Percentiles rank a stretch among this genome's conserved stretches.
Evolutionary conservation across 2,888 invertebrate genomes (phyloP).

Genomic region (Dynastes grantii): DNA sequence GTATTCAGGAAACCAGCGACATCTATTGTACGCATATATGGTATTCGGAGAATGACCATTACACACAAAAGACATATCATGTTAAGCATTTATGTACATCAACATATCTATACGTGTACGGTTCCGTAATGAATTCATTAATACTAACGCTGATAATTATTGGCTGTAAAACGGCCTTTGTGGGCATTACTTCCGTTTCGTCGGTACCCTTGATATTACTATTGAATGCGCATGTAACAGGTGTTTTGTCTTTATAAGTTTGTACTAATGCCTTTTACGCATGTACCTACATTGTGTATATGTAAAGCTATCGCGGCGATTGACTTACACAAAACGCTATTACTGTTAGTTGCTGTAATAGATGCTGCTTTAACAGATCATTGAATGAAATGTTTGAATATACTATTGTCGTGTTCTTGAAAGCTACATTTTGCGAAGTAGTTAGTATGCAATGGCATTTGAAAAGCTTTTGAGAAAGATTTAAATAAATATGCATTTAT

Average conservation of each 20-base stretch:
- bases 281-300: background rate
- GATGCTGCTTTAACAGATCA: no score
- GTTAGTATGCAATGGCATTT: no score
- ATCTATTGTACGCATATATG: background rate
- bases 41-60: slow-evolving; percentile 30
- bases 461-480: no score
- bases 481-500: no score
- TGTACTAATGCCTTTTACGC: slow-evolving; percentile 6
- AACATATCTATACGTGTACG: slow-evolving; percentile 26
- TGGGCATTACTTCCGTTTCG: slow-evolving; percentile 37
- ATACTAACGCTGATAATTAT: slow-evolving; percentile 39
- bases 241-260: slow-evolving; percentile 31
- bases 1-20: slow-evolving; percentile 10
- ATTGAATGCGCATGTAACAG: slow-evolving; percentile 32
- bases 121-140: slow-evolving; percentile 36
- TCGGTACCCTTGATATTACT: slow-evolving; percentile 21
- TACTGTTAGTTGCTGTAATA: background rate
- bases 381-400: no score
- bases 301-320: background rate
- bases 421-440: no score
- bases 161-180: slow-evolving; percentile 32
- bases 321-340: slow-evolving; percentile 11
- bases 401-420: no score
- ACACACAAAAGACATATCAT: slow-evolving; percentile 24
- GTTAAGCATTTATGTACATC: slow-evolving; percentile 9